Conservation (phyloP, 2,888 invertebrate species). For the Lamellibrachia satsuma region DNA sequence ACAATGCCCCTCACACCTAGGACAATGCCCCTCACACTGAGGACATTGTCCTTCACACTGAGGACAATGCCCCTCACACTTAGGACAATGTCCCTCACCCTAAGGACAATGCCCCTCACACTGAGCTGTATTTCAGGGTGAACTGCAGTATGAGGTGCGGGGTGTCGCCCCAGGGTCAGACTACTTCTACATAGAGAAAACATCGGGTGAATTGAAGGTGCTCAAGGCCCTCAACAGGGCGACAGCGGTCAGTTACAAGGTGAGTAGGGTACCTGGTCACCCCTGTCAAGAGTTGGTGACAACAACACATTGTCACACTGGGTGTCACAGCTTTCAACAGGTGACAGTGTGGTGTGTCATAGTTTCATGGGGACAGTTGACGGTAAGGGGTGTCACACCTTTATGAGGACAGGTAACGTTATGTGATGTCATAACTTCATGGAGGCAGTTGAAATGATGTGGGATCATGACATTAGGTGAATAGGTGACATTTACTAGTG, state of each 20-base stretch:
- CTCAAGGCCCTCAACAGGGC: slow-evolving; percentile 40
- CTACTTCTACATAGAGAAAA: slow-evolving; percentile 38
- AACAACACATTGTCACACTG: neutral
- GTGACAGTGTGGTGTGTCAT: neutral
- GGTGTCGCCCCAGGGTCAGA: slow-evolving; percentile 41
- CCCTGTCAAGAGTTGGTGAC: neutral
- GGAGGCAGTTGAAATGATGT: neutral
- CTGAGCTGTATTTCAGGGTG: neutral
- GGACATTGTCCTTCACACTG: too few relatives aligned
- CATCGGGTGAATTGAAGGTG: slow-evolving; percentile 35
- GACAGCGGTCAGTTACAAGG: slow-evolving; percentile 51
- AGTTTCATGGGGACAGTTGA: neutral
- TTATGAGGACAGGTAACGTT: neutral
- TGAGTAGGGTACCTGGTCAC: slow-evolving; percentile 39
- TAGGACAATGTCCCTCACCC: too few relatives aligned
- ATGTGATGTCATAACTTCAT: neutral
- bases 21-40: too few relatives aligned
- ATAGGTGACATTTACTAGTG: neutral
- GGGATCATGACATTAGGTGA: neutral
- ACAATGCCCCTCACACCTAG: too few relatives aligned
- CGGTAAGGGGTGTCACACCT: neutral
- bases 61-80: too few relatives aligned
- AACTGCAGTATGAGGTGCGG: slow-evolving; percentile 34
- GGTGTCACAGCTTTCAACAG: neutral
- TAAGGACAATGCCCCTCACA: neutral